These are phyloP conservation scores for Sinotaia quadrata DNA, from an alignment of 2,888 invertebrate species.

Conservation along the genomic window DNA sequence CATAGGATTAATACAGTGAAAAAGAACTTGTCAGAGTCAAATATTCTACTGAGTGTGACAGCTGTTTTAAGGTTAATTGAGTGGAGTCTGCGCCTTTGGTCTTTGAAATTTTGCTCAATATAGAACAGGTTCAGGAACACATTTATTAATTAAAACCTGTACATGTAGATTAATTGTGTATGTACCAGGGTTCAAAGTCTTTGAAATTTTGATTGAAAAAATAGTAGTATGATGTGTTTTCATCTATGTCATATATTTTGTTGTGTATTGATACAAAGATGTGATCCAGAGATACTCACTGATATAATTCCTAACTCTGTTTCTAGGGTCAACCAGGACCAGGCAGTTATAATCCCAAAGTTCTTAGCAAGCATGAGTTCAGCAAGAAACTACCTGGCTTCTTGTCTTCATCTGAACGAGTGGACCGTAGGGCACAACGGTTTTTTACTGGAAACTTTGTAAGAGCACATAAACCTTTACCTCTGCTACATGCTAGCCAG, in stretches of 20 bases:
- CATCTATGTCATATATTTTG: background rate
- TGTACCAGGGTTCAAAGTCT: background rate
- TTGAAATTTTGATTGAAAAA: background rate
- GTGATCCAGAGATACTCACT: too few species aligned
- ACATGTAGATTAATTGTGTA: background rate
- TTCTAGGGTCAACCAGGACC: slow-evolving; percentile 65
- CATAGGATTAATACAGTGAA: too few species aligned
- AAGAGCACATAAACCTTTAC: slow-evolving; percentile 40
- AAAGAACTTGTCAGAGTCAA: too few species aligned
- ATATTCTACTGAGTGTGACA: too few species aligned
- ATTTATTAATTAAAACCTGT: too few species aligned
- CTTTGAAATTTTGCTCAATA: too few species aligned
- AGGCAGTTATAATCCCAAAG: slow-evolving; percentile 62
- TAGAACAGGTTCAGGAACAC: too few species aligned
- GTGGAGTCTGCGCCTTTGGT: too few species aligned
- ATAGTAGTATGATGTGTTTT: background rate
- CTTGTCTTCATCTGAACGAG: slow-evolving; percentile 65
- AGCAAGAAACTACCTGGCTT: slow-evolving; percentile 65
- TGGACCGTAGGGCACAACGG: slow-evolving; percentile 66
- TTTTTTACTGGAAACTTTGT: slow-evolving; percentile 71
- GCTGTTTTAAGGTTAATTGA: too few species aligned
- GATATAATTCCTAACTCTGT: background rate
- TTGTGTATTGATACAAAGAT: too few species aligned
- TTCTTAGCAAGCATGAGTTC: slow-evolving; percentile 52
- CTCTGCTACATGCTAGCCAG: background rate